phyloP scores from a whole-genome alignment of 2,888 invertebrate genomes.

The Elegia similella region DNA sequence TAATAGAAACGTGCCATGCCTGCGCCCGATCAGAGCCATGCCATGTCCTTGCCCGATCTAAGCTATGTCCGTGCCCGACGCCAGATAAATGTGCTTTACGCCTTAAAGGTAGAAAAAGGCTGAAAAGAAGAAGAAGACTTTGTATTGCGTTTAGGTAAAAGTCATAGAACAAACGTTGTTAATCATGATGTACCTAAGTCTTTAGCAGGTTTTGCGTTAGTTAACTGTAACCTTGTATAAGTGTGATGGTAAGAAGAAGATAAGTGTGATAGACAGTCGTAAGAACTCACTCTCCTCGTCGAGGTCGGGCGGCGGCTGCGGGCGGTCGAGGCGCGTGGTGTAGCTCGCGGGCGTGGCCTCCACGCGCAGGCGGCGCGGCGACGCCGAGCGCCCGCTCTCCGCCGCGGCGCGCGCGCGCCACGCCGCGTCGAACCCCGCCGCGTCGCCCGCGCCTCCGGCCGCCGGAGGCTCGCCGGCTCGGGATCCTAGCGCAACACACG shows the following conservation, averaged over 20 bases:
- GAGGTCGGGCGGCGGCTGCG: slow-evolving; percentile 28
- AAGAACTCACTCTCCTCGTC: slow-evolving; percentile 59
- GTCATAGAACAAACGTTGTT: too few relatives aligned
- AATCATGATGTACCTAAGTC: too few relatives aligned
- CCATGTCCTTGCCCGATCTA: too few relatives aligned
- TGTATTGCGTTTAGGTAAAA: too few relatives aligned
- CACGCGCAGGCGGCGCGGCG: slow-evolving; percentile 56
- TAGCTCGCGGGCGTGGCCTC: slow-evolving; percentile 56
- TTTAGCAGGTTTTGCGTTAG: too few relatives aligned
- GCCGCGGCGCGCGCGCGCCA: slow-evolving; percentile 42
- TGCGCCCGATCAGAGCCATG: too few relatives aligned
- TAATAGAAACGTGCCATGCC: too few relatives aligned
- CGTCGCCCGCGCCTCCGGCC: slow-evolving; percentile 22
- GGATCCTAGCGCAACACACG: not conserved
- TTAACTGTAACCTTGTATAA: too few relatives aligned
- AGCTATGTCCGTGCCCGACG: too few relatives aligned
- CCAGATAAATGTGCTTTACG: too few relatives aligned
- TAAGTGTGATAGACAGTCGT: not conserved
- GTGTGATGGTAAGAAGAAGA: not conserved
- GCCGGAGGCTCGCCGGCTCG: not conserved
- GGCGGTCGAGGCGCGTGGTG: slow-evolving; percentile 60
- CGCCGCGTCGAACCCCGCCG: slow-evolving; percentile 56
- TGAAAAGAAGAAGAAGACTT: too few relatives aligned
- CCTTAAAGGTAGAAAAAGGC: too few relatives aligned
- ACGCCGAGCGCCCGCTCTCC: not conserved